A percentile compares a stretch with the other conserved stretches of the same genome.
Conservation (phyloP, 2,888 invertebrate genomes). For the Microplitis manilae region DNA sequence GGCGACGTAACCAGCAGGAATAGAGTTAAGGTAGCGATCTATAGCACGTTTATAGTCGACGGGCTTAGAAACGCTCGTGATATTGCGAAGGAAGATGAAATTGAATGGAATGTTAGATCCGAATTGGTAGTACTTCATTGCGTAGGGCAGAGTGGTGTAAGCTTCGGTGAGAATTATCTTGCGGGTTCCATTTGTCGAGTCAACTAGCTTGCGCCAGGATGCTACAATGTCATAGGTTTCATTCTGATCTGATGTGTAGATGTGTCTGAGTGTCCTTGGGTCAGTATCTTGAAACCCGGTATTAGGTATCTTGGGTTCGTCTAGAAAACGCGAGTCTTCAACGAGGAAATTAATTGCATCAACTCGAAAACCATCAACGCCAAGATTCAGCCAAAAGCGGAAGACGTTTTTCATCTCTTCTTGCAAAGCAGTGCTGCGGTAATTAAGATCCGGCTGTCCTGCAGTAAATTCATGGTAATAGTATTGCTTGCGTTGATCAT, state of each 20-base stretch:
- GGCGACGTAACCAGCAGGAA: slow-evolving; percentile 74
- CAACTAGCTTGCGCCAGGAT: slow-evolving; percentile 75
- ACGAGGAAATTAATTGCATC: slow-evolving; percentile 69
- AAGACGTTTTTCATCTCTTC: slow-evolving; percentile 73
- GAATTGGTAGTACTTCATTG: slow-evolving; percentile 72
- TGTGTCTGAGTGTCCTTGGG: slow-evolving; percentile 66
- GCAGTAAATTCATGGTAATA: slow-evolving; percentile 78
- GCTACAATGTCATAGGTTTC: slow-evolving; percentile 70
- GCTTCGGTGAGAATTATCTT: slow-evolving; percentile 78
- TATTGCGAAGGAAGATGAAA: slow-evolving; percentile 74
- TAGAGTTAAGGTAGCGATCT: slow-evolving; percentile 75
- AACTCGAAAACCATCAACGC: slow-evolving; percentile 77
- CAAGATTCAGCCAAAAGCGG: slow-evolving; percentile 75
- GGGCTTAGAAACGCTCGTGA: slow-evolving; percentile 71
- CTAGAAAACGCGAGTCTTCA: slow-evolving; percentile 58
- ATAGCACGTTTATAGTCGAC: slow-evolving; percentile 73
- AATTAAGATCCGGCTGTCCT: slow-evolving; percentile 80
- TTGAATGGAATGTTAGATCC: slow-evolving; percentile 77
- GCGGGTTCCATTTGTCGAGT: slow-evolving; percentile 69
- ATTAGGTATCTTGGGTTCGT: slow-evolving; percentile 60
- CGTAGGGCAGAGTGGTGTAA: slow-evolving; percentile 73
- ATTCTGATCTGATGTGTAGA: slow-evolving; percentile 65
- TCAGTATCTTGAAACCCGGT: slow-evolving; percentile 50
- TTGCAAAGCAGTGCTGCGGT: slow-evolving; percentile 73
- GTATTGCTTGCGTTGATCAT: slow-evolving; percentile 74